Evolutionary conservation across 1,140 invertebrate species (phyloP).

Genomic region (Drepana arcuata): DNA sequence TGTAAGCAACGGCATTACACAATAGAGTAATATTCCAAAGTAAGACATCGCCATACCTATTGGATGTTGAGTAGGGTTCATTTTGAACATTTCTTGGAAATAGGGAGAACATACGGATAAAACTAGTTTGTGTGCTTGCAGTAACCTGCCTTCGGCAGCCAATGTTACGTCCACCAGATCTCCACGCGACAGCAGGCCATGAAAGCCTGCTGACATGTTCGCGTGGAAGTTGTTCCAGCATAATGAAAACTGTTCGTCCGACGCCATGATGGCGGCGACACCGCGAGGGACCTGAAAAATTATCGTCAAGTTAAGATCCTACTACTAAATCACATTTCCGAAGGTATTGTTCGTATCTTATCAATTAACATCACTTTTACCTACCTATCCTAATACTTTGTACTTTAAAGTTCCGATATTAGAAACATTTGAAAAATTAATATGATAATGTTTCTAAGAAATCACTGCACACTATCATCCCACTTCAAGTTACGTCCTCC

Average conservation of each 20-base stretch:
- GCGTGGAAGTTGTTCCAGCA: constrained; percentile 86
- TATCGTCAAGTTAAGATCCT: constrained; percentile 2
- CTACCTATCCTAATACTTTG: constrained; percentile 66
- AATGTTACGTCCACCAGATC: constrained; percentile 87
- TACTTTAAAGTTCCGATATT: constrained; percentile 66
- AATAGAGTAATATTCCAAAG: neutral
- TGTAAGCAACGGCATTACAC: too few relatives aligned
- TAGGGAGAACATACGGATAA: constrained; percentile 89
- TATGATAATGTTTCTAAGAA: constrained; percentile 52
- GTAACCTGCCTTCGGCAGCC: constrained; percentile 83
- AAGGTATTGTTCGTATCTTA: neutral
- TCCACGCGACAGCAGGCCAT: constrained; percentile 81
- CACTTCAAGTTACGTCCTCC: constrained; percentile 63
- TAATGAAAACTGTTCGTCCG: constrained; percentile 82
- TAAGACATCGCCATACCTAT: constrained; percentile 61
- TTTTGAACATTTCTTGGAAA: constrained; percentile 86
- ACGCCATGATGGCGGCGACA: constrained; percentile 76
- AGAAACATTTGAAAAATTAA: constrained; percentile 69
- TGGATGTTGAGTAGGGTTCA: constrained; percentile 75
- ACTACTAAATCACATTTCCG: neutral
- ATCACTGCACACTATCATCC: constrained; percentile 41
- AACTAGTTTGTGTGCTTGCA: constrained; percentile 87
- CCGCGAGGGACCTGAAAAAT: constrained; percentile 42
- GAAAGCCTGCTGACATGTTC: constrained; percentile 81
- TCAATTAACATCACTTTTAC: constrained; percentile 6